Base-by-base conservation (phyloP, 2,888 invertebrate species). In the Oscheius onirici region DNA sequence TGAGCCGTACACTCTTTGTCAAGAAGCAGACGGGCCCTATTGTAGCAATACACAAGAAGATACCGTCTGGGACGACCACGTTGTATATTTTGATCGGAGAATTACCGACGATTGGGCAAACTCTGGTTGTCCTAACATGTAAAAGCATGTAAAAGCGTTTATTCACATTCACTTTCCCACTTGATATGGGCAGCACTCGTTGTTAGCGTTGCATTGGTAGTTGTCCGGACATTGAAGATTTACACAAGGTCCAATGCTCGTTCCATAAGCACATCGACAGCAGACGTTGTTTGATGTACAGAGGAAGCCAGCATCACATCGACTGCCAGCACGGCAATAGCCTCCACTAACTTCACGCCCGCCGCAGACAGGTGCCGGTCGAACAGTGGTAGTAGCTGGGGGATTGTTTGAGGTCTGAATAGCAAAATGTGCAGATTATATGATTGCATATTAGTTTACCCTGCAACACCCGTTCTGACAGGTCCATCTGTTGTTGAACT, bases 281-380 rank as follows among this genome's bases (percentile, higher is more conserved):
- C 78, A 78, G 2, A 78, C 72, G 54, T 76, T 74, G 67, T 74
- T 73, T 17, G 71, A 72, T 1, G 71, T 78, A 69, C 78, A 78
- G 72, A 76, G 57, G 71, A 76, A 78, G 57, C 78, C 78, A 28
- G 72, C 44, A 40, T 71, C 75, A 61, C 77, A 77, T 8, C 55
- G 44, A 20, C 71, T 73, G 40, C 75, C 75, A 41, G 75, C 46
- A 54, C 75, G 58, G 49, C 78, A 78, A 65, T 74, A 78, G 10
- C 78, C 78, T n/a, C 78, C 78, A 51, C 76, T 76, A 44, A 73
- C 74, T 72, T 78, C 78, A 58, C 78, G 78, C 28, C 78, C 78
- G 13, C 76, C 78, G 41, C 78, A 78, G 15, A 76, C 69, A 17
- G 78, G 78, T 11, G 66, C 68, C 13, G 68, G 74, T 34, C 69